Percentiles rank a stretch among this genome's conserved stretches.
Conservation (phyloP, 2,888 invertebrate species). For the Lochmaea capreae region DNA sequence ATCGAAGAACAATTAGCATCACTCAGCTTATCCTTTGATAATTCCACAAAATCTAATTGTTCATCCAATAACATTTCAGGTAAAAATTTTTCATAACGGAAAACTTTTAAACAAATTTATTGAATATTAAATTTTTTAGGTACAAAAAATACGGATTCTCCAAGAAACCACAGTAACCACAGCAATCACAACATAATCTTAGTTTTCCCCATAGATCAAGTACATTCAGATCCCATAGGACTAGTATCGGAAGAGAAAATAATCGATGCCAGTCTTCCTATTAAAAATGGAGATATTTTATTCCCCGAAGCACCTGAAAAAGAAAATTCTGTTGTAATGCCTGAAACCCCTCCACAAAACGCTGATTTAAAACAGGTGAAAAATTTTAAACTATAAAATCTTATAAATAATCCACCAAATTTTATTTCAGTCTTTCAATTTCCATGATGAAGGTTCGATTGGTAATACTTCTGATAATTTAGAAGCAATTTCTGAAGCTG, state of each 20-base stretch:
- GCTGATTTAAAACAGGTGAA: slow-evolving; percentile 47
- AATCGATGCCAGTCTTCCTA: slow-evolving; percentile 65
- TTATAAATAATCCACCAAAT: too few species aligned
- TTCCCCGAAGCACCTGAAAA: slow-evolving; percentile 43
- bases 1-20: slow-evolving; percentile 56
- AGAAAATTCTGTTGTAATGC: slow-evolving; percentile 35
- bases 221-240: slow-evolving; percentile 62
- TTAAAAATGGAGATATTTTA: slow-evolving; percentile 48
- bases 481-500: slow-evolving; percentile 95
- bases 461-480: slow-evolving; percentile 94
- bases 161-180: slow-evolving; percentile 38
- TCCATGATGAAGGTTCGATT: slow-evolving; percentile 91
- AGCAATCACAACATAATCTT: slow-evolving; percentile 67
- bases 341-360: slow-evolving; percentile 42
- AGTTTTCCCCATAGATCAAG: slow-evolving; percentile 73
- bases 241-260: slow-evolving; percentile 73
- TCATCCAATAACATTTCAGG: slow-evolving; percentile 45
- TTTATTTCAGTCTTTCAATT: slow-evolving; percentile 73
- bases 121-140: too few species aligned
- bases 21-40: slow-evolving; percentile 52
- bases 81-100: slow-evolving; percentile 52
- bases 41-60: slow-evolving; percentile 53
- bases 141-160: background rate
- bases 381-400: too few species aligned
- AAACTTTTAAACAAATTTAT: background rate